Conservation (phyloP, 2,113 vertebrate species). For the Chlamydotis undulata region DNA sequence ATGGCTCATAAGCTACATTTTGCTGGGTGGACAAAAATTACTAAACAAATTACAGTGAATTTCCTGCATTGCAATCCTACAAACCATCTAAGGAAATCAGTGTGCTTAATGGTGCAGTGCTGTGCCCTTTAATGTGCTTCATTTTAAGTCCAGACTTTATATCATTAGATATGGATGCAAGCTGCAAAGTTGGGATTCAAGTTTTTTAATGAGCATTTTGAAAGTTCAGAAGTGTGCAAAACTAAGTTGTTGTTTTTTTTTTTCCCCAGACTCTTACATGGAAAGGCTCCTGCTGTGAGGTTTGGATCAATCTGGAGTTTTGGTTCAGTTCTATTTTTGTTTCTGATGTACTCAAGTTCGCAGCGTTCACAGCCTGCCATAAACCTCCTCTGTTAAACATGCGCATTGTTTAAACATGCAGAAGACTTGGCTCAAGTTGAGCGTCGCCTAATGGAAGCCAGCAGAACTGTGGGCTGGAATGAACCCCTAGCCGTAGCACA, state of each 20-base stretch:
- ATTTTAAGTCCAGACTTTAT: background rate
- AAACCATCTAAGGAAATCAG: background rate
- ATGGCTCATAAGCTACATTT: background rate
- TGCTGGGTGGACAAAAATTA: background rate
- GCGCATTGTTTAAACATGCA: background rate
- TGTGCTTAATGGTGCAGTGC: background rate
- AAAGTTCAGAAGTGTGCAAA: slow-evolving; percentile 3
- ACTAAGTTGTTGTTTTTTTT: background rate
- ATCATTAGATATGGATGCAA: background rate
- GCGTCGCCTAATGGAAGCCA: background rate
- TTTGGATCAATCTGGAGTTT: slow-evolving; percentile 33
- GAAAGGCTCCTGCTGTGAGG: slow-evolving; percentile 8
- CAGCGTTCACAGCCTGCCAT: background rate
- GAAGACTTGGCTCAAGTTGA: background rate
- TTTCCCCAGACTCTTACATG: background rate
- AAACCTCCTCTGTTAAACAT: background rate
- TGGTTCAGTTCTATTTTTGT: slow-evolving; percentile 35
- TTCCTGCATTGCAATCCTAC: background rate
- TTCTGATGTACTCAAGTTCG: background rate
- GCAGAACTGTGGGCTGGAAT: background rate
- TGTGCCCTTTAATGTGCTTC: background rate
- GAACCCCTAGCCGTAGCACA: background rate
- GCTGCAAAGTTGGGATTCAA: background rate
- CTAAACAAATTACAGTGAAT: background rate
- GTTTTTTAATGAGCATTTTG: background rate